Evolutionary conservation across 2,888 invertebrate species (phyloP), one percentile per base, ranked within the genome.

Genomic region (Neelides folsomi): DNA sequence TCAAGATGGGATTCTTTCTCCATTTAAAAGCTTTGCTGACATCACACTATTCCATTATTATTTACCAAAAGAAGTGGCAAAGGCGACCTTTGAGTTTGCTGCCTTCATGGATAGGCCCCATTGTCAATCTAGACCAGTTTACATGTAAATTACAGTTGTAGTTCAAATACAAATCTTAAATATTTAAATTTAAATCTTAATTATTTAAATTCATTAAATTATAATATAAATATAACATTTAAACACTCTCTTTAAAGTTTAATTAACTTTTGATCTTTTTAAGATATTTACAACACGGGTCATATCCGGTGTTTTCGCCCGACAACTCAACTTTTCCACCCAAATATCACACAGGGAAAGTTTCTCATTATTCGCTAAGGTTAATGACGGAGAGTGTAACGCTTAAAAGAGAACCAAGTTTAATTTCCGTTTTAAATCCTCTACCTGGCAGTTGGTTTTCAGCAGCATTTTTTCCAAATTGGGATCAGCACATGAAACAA

Each of bases 291-390:
- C 88, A 88, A 68, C 79, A 82, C 62, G 85, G 84, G 13, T 81
- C 87, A 44, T 82, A 83, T 66, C 89, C 90, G 18, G 81, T 88
- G 3, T 79, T 89, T 54, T 82, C 80, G 67, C 85, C 87, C 2
- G 85, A 87, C 67, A 83, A 83, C 56, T 82, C 86, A 42, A 76
- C 78, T 44, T 84, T 85, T 66, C 84, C 86, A 0, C 78, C 79
- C 53, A 73, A 78, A 57, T 77, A 81, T 65, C 70, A 68, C 65
- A 51, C 66, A 13, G 66, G 68, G 20, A 64, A 67, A 50, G 66
- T 70, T 37, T 65, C 67, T 15, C 57, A 71, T 38, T 69, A 68
- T 19, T 67, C 67, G 19, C 53, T 69, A 40, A 68, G 69, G 15
- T 47, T 64, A 15, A 58, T 58, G 27, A 64, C 67, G 12, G 68